A percentile compares a stretch with the other conserved stretches of the same genome.
These are phyloP conservation scores for Scelioninae gen. 2 DNA, from an alignment of 2,888 invertebrate genomes.

Conservation along the genomic window DNA sequence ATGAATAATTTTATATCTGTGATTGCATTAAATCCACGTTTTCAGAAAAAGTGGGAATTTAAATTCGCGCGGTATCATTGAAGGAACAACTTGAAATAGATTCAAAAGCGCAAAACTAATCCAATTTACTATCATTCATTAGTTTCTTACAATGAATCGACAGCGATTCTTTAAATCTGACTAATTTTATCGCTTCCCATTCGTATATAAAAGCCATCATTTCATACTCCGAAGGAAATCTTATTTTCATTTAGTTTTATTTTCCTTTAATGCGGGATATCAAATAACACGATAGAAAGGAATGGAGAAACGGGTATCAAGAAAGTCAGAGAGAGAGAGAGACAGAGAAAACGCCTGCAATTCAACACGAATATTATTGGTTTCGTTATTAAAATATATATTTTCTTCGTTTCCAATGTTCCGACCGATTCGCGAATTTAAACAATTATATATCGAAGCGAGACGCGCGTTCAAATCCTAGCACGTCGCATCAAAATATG, in stretches of 20 bases:
- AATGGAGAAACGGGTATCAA: not conserved
- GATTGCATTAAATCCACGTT: not conserved
- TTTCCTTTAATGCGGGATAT: conserved; percentile 4
- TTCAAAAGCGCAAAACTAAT: not conserved
- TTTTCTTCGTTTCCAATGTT: conserved; percentile 24
- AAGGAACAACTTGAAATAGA: not conserved
- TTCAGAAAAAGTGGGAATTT: not conserved
- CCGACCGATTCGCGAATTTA: no score
- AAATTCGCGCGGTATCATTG: no score
- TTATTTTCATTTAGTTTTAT: conserved; percentile 13
- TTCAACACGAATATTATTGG: not conserved
- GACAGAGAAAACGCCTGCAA: not conserved
- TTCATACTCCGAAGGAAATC: conserved; percentile 6
- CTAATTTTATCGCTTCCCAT: conserved; percentile 5
- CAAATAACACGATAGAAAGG: not conserved
- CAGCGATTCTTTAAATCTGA: conserved; percentile 14
- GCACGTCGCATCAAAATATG: no score
- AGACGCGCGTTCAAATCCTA: no score
- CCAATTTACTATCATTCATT: conserved; percentile 15
- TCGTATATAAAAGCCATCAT: not conserved
- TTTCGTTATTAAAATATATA: conserved; percentile 15
- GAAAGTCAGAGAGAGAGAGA: not conserved
- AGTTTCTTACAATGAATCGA: not conserved
- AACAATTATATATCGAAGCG: no score
- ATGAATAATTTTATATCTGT: no score